Base-by-base conservation (phyloP, 2,797 vertebrate species). In the Labroides dimidiatus region DNA sequence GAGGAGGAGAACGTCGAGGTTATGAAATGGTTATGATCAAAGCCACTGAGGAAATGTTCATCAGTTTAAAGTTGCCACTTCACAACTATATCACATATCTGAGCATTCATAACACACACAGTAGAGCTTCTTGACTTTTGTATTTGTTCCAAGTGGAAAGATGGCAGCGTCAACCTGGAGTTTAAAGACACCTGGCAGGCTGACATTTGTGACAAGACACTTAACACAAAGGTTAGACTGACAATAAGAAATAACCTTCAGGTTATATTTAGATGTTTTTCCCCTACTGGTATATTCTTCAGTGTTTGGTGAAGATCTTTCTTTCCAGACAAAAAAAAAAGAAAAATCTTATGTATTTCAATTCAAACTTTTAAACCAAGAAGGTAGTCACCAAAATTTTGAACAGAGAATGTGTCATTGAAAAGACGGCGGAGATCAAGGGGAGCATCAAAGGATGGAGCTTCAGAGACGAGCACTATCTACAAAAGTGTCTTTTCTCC, bases 1-100 rank as follows among this genome's bases (percentile, higher is more conserved):
- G 50, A 93, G 42, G 64, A 81, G 44, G 27, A 76, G 23, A 30
- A 52, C 36, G 69, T 15, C 13, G 30, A 67, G 58, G 60, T 80
- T 44, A 73, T 36, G 37, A 75, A 42, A 16, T 9, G 49, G 20
- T 53, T 52, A 49, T 55, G 12, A 77, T 68, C 20, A 27, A 27
- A 44, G 37, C 68, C 10, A n/a, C 42, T 45, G 24, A 50, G 49
- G 43, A 53, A 44, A 43, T 16, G 39, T 55, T 66, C 27, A 51
- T 45, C 36, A 10, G 57, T 9, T 14, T 10, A 50, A 12, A 43
- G 21, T 14, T 45, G n/a, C 30, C 44, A 45, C 21, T 58, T 52
- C 5, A 12, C 33, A 56, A 48, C 19, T 54, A 33, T 56, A 48
- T 72, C 70, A 61, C 58, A 12, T 51, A 41, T 58, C 39, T 53